phyloP scores from a whole-genome alignment of 2,888 invertebrate species.

The Morpho helenor region DNA sequence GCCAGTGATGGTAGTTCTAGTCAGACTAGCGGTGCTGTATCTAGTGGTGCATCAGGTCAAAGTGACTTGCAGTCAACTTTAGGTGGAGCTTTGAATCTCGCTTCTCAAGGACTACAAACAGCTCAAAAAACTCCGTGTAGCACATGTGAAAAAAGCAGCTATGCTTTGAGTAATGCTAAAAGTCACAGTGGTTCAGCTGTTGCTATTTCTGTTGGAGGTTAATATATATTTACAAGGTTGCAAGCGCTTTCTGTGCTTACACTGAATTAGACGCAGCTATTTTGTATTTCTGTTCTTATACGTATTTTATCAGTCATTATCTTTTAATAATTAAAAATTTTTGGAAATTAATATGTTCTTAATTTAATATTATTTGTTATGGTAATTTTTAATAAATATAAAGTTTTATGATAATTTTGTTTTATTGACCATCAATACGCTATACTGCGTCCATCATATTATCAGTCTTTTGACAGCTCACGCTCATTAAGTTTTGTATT shows the following conservation, averaged over 20 bases:
- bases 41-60: slow-evolving; percentile 4
- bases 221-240: slow-evolving; percentile 21
- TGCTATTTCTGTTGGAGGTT: slow-evolving; percentile 63
- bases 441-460: too few species aligned
- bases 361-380: too few species aligned
- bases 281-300: neutral
- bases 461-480: too few species aligned
- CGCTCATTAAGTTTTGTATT: too few species aligned
- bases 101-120: slow-evolving; percentile 50
- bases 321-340: too few species aligned
- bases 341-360: too few species aligned
- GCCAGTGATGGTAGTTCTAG: neutral
- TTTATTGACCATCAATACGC: too few species aligned
- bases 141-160: slow-evolving; percentile 57
- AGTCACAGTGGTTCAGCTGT: slow-evolving; percentile 59
- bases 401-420: too few species aligned
- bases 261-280: neutral
- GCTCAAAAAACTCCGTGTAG: slow-evolving; percentile 42
- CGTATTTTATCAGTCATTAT: too few species aligned
- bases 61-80: slow-evolving; percentile 39
- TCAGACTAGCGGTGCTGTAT: neutral
- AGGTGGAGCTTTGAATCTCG: slow-evolving; percentile 51
- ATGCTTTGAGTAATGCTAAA: slow-evolving; percentile 67
- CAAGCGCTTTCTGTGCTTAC: too few species aligned
- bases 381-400: too few species aligned